Conservation (phyloP, 2,113 vertebrate genomes). For the Ptyas mucosa region DNA sequence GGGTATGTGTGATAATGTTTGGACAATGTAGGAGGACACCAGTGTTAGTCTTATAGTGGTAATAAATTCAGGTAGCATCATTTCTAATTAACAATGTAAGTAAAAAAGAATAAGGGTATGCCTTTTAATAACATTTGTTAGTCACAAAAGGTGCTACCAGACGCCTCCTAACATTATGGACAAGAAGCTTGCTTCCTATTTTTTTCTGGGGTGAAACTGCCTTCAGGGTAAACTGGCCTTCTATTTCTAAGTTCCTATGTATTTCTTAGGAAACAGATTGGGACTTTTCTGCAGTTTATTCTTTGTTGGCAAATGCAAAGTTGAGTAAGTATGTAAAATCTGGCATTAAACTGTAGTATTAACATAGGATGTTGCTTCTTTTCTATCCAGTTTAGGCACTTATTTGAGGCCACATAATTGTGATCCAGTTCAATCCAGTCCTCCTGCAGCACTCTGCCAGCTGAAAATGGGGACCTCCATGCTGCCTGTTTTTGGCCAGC, state of each 20-base stretch:
- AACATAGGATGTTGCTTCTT: too few species aligned
- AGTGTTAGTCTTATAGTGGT: not conserved
- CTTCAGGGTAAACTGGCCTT: not conserved
- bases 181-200: not conserved
- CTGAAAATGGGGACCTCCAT: too few species aligned
- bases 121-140: not conserved
- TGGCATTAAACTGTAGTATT: too few species aligned
- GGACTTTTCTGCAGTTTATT: not conserved
- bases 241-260: not conserved
- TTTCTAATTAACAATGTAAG: not conserved
- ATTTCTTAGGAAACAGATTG: not conserved
- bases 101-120: not conserved
- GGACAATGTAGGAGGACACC: not conserved
- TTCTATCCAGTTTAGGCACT: too few species aligned
- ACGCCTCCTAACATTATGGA: not conserved
- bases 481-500: too few species aligned
- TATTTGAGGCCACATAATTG: too few species aligned
- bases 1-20: not conserved
- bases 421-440: too few species aligned
- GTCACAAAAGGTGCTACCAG: not conserved
- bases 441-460: too few species aligned
- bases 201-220: not conserved
- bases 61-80: not conserved
- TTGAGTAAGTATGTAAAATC: not conserved
- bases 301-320: not conserved